Base-by-base conservation (phyloP, 2,113 vertebrate species). In the Antennarius striatus region DNA sequence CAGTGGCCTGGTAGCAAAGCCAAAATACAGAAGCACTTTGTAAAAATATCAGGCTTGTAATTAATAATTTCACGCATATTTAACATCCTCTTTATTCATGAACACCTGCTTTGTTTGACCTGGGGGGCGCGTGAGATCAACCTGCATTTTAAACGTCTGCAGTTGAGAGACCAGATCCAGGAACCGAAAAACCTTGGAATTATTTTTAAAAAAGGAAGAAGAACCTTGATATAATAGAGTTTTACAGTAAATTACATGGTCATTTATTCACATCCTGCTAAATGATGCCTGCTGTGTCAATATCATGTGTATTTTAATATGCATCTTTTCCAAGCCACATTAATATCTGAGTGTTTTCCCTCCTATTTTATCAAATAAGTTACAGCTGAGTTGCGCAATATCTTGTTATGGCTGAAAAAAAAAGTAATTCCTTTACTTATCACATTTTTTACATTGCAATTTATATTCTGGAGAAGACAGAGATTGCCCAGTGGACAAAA, bases 21-120 rank as follows among this genome's bases (percentile, higher is more conserved):
- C 60, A 60, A 79, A 81, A 83, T 30, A 47, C 40, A 73, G 52
- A 60, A 53, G 84, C 71, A 61, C 81, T 80, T 89, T 86, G 80
- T 87, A 77, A 85, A 81, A 80, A 78, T 69, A 89, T 71, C 63
- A 61, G 56, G 75, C 82, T 84, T 62, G 63, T 90, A 85, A 88
- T 88, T 81, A 89, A 88, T 86, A 88, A 80, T 80, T 86, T 81
- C 68, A 83, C 70, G 80, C 86, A 88, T 89, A 77, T 87, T 88
- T 85, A 82, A 75, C 83, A 56, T 84, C 56, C 50, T 86, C 51
- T 81, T 81, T 90, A 90, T 91, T 92, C 85, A 92, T 91, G 87
- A 91, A 75, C 91, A 91, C 85, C 90, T 90, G 90, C 59, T 81
- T 85, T 56, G 4, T 55, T 45, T 86, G 89, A 92, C 89, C 88